Conservation (phyloP, 2,888 invertebrate genomes). For the Macrophya alboannulata region DNA sequence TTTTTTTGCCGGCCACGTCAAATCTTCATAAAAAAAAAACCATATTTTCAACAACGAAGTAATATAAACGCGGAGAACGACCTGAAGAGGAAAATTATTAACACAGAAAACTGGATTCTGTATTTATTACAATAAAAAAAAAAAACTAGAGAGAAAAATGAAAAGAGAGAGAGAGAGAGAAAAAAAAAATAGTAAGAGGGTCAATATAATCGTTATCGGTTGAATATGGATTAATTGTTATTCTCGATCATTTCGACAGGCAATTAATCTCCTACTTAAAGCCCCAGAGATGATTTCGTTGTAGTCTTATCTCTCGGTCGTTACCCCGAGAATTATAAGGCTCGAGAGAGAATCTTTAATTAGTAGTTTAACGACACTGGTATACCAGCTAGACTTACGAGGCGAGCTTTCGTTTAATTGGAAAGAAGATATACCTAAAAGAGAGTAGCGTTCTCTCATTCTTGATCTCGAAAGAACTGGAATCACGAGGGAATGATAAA, state of each 20-base stretch:
- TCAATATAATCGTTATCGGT: neutral
- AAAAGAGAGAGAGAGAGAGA: too few species aligned
- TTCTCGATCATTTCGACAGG: neutral
- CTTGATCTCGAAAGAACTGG: slow-evolving; percentile 63
- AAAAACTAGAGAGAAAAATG: too few species aligned
- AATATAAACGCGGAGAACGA: neutral
- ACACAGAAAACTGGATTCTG: neutral
- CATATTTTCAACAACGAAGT: neutral
- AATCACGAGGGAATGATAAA: neutral
- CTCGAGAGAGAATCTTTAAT: slow-evolving; percentile 39
- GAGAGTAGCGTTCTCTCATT: slow-evolving; percentile 67
- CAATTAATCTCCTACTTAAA: slow-evolving; percentile 30
- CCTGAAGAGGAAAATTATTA: neutral
- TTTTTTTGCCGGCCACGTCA: neutral
- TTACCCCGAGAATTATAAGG: slow-evolving; percentile 16
- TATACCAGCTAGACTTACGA: neutral
- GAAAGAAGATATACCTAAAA: slow-evolving; percentile 61
- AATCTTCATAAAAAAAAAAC: neutral
- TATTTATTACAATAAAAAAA: too few species aligned
- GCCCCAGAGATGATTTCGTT: slow-evolving; percentile 36
- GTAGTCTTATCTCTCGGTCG: slow-evolving; percentile 45
- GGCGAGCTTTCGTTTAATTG: slow-evolving; percentile 66
- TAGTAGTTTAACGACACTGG: slow-evolving; percentile 42
- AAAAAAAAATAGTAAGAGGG: neutral
- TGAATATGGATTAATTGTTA: slow-evolving; percentile 20